Evolutionary conservation across 2,113 vertebrate genomes (phyloP).

Genomic region (Propithecus coquereli): DNA sequence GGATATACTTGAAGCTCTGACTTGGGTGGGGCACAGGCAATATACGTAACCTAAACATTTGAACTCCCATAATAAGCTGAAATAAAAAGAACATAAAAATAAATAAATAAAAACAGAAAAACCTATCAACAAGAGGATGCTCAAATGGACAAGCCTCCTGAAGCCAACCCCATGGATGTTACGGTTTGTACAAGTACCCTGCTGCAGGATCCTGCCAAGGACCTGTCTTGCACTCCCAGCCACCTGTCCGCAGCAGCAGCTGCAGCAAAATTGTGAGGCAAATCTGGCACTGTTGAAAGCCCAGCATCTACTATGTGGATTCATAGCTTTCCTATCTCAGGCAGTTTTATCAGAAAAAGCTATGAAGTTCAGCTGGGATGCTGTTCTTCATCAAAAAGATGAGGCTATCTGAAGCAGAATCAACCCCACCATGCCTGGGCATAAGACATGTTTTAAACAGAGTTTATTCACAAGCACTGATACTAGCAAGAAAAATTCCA

Average conservation of each 20-base stretch:
- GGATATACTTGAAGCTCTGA: too few species aligned
- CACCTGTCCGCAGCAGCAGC: slow-evolving; percentile 68
- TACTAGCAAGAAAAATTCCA: too few species aligned
- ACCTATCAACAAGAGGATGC: slow-evolving; percentile 68
- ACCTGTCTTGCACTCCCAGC: slow-evolving; percentile 57
- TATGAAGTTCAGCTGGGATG: slow-evolving; percentile 90
- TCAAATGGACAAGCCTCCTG: slow-evolving; percentile 75
- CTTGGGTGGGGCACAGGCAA: too few species aligned
- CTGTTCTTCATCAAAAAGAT: slow-evolving; percentile 80
- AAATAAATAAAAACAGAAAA: too few species aligned
- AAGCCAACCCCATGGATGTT: slow-evolving; percentile 78
- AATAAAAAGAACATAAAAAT: too few species aligned
- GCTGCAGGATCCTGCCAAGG: slow-evolving; percentile 38
- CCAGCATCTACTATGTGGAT: slow-evolving; percentile 78
- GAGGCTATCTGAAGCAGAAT: slow-evolving; percentile 82
- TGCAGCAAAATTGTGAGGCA: slow-evolving; percentile 75
- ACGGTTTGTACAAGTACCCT: slow-evolving; percentile 47
- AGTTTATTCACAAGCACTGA: too few species aligned
- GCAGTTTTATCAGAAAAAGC: slow-evolving; percentile 54
- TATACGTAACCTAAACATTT: too few species aligned
- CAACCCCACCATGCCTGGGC: slow-evolving; percentile 81
- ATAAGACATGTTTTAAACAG: slow-evolving; percentile 71
- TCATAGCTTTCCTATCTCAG: slow-evolving; percentile 44
- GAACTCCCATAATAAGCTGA: too few species aligned
- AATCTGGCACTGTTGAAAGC: slow-evolving; percentile 89